These are phyloP conservation scores for Mormyrops boulengeri DNA, from an alignment of 2,797 vertebrate species.

Conservation along the genomic window DNA sequence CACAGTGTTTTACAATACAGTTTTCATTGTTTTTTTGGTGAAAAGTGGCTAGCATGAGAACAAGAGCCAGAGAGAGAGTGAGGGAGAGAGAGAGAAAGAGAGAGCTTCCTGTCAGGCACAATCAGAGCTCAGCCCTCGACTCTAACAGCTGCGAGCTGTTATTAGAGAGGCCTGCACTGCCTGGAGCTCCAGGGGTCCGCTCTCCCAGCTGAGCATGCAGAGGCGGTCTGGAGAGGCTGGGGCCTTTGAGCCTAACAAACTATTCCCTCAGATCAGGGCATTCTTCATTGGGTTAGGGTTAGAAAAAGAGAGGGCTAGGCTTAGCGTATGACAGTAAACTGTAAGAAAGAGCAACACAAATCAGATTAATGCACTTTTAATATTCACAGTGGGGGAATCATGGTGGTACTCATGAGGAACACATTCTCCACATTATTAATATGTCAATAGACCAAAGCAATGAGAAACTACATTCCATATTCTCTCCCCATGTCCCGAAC, in stretches of 20 bases:
- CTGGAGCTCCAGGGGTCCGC: background rate
- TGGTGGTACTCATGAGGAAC: background rate
- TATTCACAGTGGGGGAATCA: background rate
- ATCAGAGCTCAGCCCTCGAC: background rate
- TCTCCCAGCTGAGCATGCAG: background rate
- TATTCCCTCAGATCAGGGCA: background rate
- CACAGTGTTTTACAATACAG: background rate
- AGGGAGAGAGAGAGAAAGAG: background rate
- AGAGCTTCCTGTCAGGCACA: background rate
- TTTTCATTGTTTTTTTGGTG: background rate
- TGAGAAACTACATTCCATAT: background rate
- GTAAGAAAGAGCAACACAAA: background rate
- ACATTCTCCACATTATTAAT: background rate
- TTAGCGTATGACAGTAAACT: background rate
- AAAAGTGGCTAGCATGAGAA: background rate
- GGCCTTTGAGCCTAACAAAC: background rate
- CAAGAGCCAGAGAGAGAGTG: background rate
- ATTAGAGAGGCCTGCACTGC: constrained; percentile 1
- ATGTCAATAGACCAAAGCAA: background rate
- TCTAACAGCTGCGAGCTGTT: constrained; percentile 12
- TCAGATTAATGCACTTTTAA: background rate
- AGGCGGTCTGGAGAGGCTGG: background rate
- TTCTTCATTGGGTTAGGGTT: background rate
- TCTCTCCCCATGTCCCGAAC: background rate
- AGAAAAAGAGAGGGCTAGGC: background rate